phyloP scores from a whole-genome alignment of 2,113 vertebrate genomes.

The Sylvietta virens region DNA sequence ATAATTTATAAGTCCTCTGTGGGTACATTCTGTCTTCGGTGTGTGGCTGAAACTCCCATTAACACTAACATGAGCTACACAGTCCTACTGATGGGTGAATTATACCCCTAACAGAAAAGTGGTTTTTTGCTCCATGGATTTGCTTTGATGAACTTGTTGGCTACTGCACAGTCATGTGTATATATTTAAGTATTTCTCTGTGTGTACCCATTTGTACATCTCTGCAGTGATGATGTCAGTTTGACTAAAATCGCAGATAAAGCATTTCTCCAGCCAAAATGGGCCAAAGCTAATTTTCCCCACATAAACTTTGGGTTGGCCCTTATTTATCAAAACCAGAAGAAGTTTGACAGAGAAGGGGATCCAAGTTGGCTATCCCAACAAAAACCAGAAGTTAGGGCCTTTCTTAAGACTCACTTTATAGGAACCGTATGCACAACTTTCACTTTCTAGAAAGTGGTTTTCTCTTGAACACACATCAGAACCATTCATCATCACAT shows the following conservation, averaged over 20 bases:
- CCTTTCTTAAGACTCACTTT: slow-evolving; percentile 71
- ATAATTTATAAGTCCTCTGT: slow-evolving; percentile 15
- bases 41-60: slow-evolving; percentile 35
- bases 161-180: slow-evolving; percentile 51
- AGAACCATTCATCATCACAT: slow-evolving; percentile 79
- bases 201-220: slow-evolving; percentile 33
- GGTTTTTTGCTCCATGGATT: slow-evolving; percentile 39
- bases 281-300: slow-evolving; percentile 65
- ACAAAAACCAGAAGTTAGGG: slow-evolving; percentile 60
- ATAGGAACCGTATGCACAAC: slow-evolving; percentile 76
- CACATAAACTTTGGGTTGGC: slow-evolving; percentile 68
- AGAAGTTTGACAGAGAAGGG: slow-evolving; percentile 53
- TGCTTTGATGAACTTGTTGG: slow-evolving; percentile 40
- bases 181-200: slow-evolving; percentile 53
- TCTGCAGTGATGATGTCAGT: slow-evolving; percentile 63
- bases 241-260: slow-evolving; percentile 69
- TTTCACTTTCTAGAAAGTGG: slow-evolving; percentile 82
- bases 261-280: slow-evolving; percentile 71
- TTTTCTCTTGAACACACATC: slow-evolving; percentile 82
- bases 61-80: slow-evolving; percentile 26
- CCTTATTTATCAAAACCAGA: slow-evolving; percentile 74
- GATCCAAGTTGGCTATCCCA: slow-evolving; percentile 61
- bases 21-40: background rate
- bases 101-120: slow-evolving; percentile 44
- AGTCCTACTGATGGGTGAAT: slow-evolving; percentile 47